Percentiles rank a stretch among this genome's conserved stretches.
Evolutionary conservation across 2,113 vertebrate species (phyloP).

Genomic region (Stigmatopora argus): DNA sequence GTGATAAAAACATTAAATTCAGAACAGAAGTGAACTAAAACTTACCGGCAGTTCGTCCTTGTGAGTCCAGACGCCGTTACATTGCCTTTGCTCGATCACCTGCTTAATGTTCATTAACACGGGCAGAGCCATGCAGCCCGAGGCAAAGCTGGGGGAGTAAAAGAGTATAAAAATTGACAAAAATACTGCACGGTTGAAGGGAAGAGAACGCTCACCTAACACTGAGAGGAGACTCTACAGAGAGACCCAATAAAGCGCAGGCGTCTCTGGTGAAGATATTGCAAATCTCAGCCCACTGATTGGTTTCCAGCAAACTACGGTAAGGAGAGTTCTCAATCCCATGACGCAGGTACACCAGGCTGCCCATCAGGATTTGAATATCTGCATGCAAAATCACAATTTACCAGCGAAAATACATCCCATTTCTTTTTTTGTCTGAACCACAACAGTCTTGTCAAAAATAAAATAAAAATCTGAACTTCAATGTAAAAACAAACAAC

Average conservation of each 20-base stretch:
- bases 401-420: too few species aligned
- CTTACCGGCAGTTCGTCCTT: conserved; percentile 84
- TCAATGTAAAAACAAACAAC: too few species aligned
- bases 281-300: conserved; percentile 86
- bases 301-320: conserved; percentile 79
- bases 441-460: too few species aligned
- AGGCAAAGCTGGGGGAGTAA: conserved; percentile 74
- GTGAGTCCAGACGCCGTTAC: conserved; percentile 85
- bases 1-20: too few species aligned
- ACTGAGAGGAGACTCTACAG: conserved; percentile 87
- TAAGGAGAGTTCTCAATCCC: conserved; percentile 86
- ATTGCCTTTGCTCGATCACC: conserved; percentile 86
- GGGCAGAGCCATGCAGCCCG: conserved; percentile 83
- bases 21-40: background rate
- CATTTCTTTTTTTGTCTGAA: too few species aligned
- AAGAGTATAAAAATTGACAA: background rate
- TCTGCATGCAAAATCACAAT: conserved; percentile 55
- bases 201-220: conserved; percentile 71
- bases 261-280: conserved; percentile 86
- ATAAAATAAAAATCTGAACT: too few species aligned
- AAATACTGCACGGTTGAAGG: background rate
- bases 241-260: conserved; percentile 82
- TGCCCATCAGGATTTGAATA: conserved; percentile 90
- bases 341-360: conserved; percentile 84
- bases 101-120: conserved; percentile 90